phyloP scores from a whole-genome alignment of 2,888 invertebrate genomes.

The Oligia latruncula region DNA sequence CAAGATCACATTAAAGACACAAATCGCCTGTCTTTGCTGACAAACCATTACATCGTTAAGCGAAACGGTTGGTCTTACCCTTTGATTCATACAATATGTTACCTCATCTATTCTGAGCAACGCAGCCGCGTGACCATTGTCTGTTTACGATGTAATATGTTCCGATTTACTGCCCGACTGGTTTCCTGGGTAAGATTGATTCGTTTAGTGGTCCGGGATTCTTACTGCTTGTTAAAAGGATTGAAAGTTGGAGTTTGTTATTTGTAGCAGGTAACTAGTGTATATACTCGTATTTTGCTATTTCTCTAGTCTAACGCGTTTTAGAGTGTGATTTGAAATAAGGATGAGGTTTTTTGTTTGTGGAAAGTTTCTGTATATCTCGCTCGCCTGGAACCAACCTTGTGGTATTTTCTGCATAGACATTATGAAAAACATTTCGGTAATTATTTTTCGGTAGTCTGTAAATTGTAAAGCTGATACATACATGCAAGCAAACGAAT shows the following conservation, averaged over 20 bases:
- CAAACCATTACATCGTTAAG: constrained; percentile 58
- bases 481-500: constrained; percentile 12
- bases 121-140: constrained; percentile 30
- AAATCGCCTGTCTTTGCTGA: constrained; percentile 55
- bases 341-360: neutral
- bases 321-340: neutral
- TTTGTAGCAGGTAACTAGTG: constrained; percentile 8
- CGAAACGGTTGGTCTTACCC: constrained; percentile 24
- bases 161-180: constrained; percentile 26
- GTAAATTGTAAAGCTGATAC: constrained; percentile 23
- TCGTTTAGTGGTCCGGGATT: constrained; percentile 28
- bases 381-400: neutral
- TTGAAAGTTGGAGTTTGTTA: constrained; percentile 14
- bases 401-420: constrained; percentile 17
- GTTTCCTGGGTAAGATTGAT: constrained; percentile 49
- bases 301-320: neutral
- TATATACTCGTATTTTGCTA: neutral
- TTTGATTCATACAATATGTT: constrained; percentile 31
- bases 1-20: constrained; percentile 50
- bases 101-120: constrained; percentile 28
- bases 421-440: constrained; percentile 33
- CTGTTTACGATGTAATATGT: constrained; percentile 50
- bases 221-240: constrained; percentile 27
- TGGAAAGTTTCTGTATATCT: constrained; percentile 5
- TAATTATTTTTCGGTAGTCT: constrained; percentile 30